phyloP scores from a whole-genome alignment of 2,888 invertebrate genomes.

The Tinea pellionella region DNA sequence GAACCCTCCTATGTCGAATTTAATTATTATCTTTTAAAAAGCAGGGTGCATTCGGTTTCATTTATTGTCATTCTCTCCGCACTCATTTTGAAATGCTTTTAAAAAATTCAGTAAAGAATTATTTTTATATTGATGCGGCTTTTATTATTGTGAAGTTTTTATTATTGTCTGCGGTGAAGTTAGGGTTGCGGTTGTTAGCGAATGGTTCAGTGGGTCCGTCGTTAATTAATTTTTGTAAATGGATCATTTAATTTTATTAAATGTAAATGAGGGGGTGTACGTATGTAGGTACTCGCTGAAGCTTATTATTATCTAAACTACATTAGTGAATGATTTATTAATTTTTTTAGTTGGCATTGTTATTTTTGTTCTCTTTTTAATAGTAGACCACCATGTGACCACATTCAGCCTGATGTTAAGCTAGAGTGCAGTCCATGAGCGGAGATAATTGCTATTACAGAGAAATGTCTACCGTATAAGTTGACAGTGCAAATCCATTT shows the following conservation, averaged over 20 bases:
- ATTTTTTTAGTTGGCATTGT: not conserved
- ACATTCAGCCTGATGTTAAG: too few species aligned
- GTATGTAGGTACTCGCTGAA: not conserved
- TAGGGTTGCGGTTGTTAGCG: constrained; percentile 39
- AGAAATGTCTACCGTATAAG: too few species aligned
- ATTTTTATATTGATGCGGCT: constrained; percentile 43
- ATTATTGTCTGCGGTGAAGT: constrained; percentile 18
- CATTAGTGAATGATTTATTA: not conserved
- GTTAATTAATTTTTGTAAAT: constrained; percentile 68
- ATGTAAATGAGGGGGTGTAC: constrained; percentile 62
- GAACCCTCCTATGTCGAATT: constrained; percentile 25
- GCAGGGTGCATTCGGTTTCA: not conserved
- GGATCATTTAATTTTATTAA: constrained; percentile 70
- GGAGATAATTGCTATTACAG: too few species aligned
- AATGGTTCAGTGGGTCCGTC: constrained; percentile 60
- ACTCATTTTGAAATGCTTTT: constrained; percentile 3
- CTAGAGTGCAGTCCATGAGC: too few species aligned
- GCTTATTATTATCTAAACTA: not conserved
- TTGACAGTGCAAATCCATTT: too few species aligned
- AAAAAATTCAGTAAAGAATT: constrained; percentile 18
- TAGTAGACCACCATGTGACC: too few species aligned
- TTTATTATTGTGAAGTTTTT: constrained; percentile 44
- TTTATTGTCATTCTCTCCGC: constrained; percentile 7
- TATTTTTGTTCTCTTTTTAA: too few species aligned
- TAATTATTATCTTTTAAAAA: constrained; percentile 35